Percentiles rank a stretch among this genome's conserved stretches.
Evolutionary conservation across 37 sponge, comb jelly and placozoan genomes (phyloP).

Genomic region (Cladorhizidae sp.): DNA sequence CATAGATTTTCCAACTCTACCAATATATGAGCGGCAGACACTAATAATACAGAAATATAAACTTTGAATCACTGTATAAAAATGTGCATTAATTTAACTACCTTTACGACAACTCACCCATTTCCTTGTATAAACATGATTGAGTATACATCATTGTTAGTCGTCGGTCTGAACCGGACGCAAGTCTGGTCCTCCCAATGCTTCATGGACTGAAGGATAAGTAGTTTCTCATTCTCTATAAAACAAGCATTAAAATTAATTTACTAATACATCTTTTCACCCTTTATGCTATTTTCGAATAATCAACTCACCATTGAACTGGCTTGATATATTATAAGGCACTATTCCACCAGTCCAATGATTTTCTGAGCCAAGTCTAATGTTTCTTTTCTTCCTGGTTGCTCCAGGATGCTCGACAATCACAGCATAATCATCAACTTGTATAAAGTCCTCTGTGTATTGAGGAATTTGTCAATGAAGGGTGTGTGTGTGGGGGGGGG

Average conservation of each 20-base stretch:
- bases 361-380: neutral
- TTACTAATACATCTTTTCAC: no score
- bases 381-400: neutral
- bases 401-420: neutral
- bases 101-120: conserved; percentile 13
- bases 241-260: no score
- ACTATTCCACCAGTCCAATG: conserved; percentile 71
- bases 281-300: no score
- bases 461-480: no score
- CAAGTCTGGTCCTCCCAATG: conserved; percentile 80
- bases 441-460: neutral
- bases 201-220: conserved; percentile 64
- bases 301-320: conserved; percentile 51
- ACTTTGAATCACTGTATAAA: neutral
- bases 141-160: conserved; percentile 9
- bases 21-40: conserved; percentile 52
- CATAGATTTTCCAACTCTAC: neutral
- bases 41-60: neutral
- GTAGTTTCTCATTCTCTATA: conserved; percentile 18
- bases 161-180: conserved; percentile 53
- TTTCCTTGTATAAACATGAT: conserved; percentile 46
- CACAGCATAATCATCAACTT: neutral
- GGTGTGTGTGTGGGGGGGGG: no score
- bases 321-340: conserved; percentile 32
- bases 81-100: neutral